Conservation (phyloP, 1,140 invertebrate genomes). For the Lanistes nyassanus region DNA sequence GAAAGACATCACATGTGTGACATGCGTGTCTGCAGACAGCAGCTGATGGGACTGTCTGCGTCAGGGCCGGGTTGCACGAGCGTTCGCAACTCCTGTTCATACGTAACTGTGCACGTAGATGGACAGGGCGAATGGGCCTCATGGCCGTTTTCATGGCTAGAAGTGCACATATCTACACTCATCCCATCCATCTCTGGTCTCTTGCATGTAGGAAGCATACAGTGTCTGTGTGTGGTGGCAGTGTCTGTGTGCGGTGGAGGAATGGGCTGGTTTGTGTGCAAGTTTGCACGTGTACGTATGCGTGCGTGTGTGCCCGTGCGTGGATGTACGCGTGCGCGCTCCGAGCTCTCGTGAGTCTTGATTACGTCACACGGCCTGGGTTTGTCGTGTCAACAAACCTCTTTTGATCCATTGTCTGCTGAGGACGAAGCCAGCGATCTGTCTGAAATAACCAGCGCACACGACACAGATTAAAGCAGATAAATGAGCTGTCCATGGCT, state of each 20-base stretch:
- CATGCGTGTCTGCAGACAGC: no score
- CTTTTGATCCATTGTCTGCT: not conserved
- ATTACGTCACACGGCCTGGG: not conserved
- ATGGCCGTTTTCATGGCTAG: no score
- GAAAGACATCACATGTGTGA: not conserved
- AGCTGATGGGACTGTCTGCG: not conserved
- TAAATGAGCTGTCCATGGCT: not conserved
- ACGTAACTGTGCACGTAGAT: not conserved
- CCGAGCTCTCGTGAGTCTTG: not conserved
- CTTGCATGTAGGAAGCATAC: not conserved
- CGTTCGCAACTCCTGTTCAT: no score
- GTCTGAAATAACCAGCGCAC: not conserved
- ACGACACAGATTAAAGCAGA: not conserved
- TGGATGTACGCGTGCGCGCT: not conserved
- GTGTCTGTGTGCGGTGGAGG: not conserved
- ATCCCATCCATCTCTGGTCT: no score
- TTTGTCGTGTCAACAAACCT: not conserved
- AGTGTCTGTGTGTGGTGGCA: not conserved
- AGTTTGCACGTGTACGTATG: constrained; percentile 14
- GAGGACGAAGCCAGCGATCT: not conserved
- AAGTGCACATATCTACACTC: not conserved
- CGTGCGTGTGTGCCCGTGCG: constrained; percentile 11
- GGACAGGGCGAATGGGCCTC: no score
- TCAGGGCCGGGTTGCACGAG: no score
- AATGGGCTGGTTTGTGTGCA: not conserved